Conservation (phyloP, 2,888 invertebrate species). For the Ophonus ardosiacus region DNA sequence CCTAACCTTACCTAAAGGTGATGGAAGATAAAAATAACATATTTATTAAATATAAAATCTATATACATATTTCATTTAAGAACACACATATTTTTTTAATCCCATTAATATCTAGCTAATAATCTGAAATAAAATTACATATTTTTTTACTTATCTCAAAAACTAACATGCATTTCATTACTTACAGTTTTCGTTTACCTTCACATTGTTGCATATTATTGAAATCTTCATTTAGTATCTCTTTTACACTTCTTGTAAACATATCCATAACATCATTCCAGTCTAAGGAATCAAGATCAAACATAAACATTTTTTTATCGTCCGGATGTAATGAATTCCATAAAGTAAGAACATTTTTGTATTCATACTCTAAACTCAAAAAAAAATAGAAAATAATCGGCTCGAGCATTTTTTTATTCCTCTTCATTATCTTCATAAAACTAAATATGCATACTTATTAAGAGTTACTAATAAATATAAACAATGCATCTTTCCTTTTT, state of each 20-base stretch:
- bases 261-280: slow-evolving; percentile 4
- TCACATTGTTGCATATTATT: not conserved
- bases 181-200: not conserved
- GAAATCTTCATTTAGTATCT: slow-evolving; percentile 3
- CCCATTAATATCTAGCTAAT: too few species aligned
- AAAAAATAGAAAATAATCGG: not conserved
- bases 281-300: not conserved
- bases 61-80: too few species aligned
- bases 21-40: too few species aligned
- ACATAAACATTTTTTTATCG: slow-evolving; percentile 3
- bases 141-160: too few species aligned
- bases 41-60: too few species aligned
- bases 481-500: not conserved
- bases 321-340: not conserved
- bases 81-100: too few species aligned
- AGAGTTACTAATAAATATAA: too few species aligned
- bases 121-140: too few species aligned
- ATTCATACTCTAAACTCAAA: not conserved
- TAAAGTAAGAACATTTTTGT: slow-evolving; percentile 2
- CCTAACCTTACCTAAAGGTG: too few species aligned
- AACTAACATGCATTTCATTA: not conserved
- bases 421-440: not conserved
- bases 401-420: not conserved
- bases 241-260: not conserved
- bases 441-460: too few species aligned